phyloP scores from a whole-genome alignment of 2,888 invertebrate genomes.

The Caenorhabditis sp. region DNA sequence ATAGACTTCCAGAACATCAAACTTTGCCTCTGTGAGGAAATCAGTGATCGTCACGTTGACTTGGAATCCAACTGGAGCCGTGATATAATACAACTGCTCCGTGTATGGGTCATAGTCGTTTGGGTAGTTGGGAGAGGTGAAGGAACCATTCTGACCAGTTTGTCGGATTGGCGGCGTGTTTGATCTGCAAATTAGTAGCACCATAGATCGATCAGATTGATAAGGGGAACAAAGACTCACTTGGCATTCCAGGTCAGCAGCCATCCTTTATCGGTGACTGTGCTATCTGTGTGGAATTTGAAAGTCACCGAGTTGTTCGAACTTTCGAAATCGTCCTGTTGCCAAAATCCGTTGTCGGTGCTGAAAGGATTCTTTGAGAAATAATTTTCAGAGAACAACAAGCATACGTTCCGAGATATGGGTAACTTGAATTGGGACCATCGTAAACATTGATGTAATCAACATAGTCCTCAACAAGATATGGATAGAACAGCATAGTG shows the following conservation, averaged over 20 bases:
- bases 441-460: constrained; percentile 89
- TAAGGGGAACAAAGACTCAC: constrained; percentile 18
- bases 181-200: constrained; percentile 25
- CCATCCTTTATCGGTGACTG: constrained; percentile 59
- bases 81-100: constrained; percentile 62
- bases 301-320: constrained; percentile 47
- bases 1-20: constrained; percentile 56
- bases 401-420: constrained; percentile 51
- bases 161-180: constrained; percentile 48
- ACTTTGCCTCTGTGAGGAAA: constrained; percentile 40
- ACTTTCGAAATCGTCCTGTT: constrained; percentile 42
- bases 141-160: constrained; percentile 52
- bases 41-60: constrained; percentile 45
- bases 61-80: constrained; percentile 46
- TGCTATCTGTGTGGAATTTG: constrained; percentile 46
- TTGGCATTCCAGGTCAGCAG: constrained; percentile 59
- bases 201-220: constrained; percentile 5
- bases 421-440: constrained; percentile 25
- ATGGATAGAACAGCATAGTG: constrained; percentile 97
- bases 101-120: constrained; percentile 87
- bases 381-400: not conserved
- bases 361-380: not conserved
- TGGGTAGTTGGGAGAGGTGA: constrained; percentile 89
- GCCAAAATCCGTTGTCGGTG: constrained; percentile 11
- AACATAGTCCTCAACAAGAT: constrained; percentile 98